Percentiles rank a stretch among this genome's conserved stretches.
These are phyloP conservation scores for Protobothrops flavoviridis DNA, from an alignment of 2,113 vertebrate species.

Conservation along the genomic window DNA sequence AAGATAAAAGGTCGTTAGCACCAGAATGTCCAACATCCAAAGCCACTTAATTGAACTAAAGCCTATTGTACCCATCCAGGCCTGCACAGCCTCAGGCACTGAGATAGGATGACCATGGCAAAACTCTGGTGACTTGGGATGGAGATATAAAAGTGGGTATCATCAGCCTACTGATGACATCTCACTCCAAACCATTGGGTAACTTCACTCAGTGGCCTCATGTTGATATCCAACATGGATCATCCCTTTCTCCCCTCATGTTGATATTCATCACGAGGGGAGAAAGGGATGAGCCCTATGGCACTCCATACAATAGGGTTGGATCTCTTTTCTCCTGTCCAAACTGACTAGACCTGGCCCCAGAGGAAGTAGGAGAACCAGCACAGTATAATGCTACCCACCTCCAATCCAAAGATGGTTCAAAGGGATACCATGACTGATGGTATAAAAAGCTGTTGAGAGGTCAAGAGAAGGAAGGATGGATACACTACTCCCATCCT, in stretches of 20 bases:
- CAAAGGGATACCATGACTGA: neutral
- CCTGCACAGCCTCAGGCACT: neutral
- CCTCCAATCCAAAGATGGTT: neutral
- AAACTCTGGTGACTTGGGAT: no score
- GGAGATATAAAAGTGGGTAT: neutral
- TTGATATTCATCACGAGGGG: neutral
- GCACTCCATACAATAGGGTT: neutral
- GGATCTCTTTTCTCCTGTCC: neutral
- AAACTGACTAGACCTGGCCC: no score
- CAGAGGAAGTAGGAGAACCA: neutral
- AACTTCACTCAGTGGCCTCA: neutral
- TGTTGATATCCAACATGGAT: no score
- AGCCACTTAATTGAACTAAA: neutral
- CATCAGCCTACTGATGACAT: neutral
- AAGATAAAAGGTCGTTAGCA: neutral
- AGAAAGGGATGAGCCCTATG: neutral
- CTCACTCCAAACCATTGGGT: neutral
- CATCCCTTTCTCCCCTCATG: no score
- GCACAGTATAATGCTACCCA: neutral
- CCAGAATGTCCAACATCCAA: neutral
- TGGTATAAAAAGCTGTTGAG: neutral
- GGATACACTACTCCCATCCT: neutral
- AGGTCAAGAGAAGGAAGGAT: neutral
- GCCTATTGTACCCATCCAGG: neutral
- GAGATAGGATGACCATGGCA: neutral